Evolutionary conservation across 1,140 invertebrate genomes (phyloP), one percentile per base, ranked within the genome.

Genomic region (Calliphora vicina): DNA sequence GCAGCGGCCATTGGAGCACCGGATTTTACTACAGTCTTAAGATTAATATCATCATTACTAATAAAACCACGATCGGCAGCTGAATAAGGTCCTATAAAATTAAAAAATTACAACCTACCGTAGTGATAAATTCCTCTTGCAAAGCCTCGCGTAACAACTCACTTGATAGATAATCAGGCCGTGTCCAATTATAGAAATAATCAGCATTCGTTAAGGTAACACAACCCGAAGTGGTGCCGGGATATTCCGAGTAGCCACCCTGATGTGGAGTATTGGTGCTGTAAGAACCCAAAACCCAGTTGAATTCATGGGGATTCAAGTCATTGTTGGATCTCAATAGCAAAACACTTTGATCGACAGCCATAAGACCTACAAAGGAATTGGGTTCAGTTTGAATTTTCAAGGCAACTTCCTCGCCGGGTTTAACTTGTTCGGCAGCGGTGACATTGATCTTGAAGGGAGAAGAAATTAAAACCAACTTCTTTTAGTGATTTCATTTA

Each of bases 341-440:
- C 0, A 96, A 87, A 0, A 97, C 95, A 91, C 96, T 96, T 90
- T 98, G 96, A 91, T 99, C 97, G 3, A 99, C 93, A 0, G 88
- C 97, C 82, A 97, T 90, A 6, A 99, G 88, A 50, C 96, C 96
- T 74, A 99, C 94, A 85, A 95, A 95, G 0, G 97, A 97, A 88
- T 97, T 94, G 0, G 96, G 95, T 87, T 94, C 94, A 0, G 97
- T 94, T 73, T 93, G 92, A 5, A 98, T 93, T 3, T 92, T 92
- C 0, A 98, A 89, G 85, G 95, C 93, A 4, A 97, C 93, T 20
- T 93, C 92, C 20, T 93, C 92, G 15, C 95, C 95, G 2, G 96
- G 96, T 86, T 93, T 93, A 0, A 94, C 93, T 90, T 90, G 94
- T 17, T 84, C 86, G 10, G 88, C 87, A 0, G 83, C 89, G 2